Base-by-base conservation (phyloP, 2,797 vertebrate genomes). In the Pempheris klunzingeri region DNA sequence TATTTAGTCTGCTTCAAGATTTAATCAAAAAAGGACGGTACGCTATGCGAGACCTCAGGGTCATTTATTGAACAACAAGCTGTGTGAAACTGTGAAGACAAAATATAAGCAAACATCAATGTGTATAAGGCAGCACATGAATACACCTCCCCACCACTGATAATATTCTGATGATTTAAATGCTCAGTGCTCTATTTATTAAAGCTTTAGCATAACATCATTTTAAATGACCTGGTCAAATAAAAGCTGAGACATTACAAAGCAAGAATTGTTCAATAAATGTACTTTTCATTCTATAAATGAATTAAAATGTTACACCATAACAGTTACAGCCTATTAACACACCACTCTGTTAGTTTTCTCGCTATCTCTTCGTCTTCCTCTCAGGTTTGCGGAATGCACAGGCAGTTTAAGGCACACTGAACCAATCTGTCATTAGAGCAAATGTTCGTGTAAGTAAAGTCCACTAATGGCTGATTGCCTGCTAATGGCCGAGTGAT, bases 401-500 rank as follows among this genome's bases (percentile, higher is more conserved):
- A 30, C 28, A 0, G 22, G 24, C 69, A 57, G 50, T 67, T 81
- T 70, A 63, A 81, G 65, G 52, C 52, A 43, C 58, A 11, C 65
- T 10, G 36, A 74, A 66, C 71, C 39, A 60, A 46, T 60, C 52
- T 15, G 66, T 84, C 74, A 82, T 84, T 69, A 74, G 34, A 49
- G 64, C 14, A 11, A 81, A 77, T 61, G 69, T 54, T 61, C 7
- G 2, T 76, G 60, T 88, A 81, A 88, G 80, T 83, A 86, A 86
- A 84, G 59, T 76, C 64, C 70, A 65, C 76, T 88, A 83, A 87
- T 50, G 71, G 88, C 71, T 81, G 73, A 84, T 55, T 46, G 61
- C 47, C 70, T 39, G 52, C 80, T 88, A 90, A 84, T 89, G 87
- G 76, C 38, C 10, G 20, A 26, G 44, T 75, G 81, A 89, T 85